Evolutionary conservation across 2,888 invertebrate species (phyloP).

Genomic region (Leptothorax acervorum): DNA sequence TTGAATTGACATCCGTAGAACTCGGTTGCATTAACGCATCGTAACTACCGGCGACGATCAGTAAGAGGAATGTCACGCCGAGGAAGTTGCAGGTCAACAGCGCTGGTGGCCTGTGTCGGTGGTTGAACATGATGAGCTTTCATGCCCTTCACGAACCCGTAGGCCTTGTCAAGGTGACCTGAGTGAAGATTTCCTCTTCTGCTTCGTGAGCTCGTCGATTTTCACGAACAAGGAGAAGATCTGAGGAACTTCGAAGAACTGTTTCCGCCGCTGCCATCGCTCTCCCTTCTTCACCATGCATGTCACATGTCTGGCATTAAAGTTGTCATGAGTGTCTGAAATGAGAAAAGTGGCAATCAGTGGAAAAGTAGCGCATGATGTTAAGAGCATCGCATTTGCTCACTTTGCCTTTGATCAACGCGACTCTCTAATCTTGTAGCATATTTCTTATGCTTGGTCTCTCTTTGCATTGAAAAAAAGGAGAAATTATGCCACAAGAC

Average conservation of each 20-base stretch:
- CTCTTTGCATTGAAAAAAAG: not conserved
- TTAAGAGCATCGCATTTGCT: not conserved
- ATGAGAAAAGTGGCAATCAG: constrained; percentile 52
- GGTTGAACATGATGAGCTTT: constrained; percentile 84
- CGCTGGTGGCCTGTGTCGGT: constrained; percentile 82
- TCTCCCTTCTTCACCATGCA: constrained; percentile 75
- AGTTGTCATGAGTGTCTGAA: constrained; percentile 68
- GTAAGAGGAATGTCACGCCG: constrained; percentile 75
- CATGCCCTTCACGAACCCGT: constrained; percentile 83
- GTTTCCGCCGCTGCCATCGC: constrained; percentile 78
- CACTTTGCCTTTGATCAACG: not conserved
- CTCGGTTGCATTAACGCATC: constrained; percentile 86
- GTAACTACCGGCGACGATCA: constrained; percentile 77
- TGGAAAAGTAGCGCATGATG: not conserved
- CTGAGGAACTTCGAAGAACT: constrained; percentile 63
- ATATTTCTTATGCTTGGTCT: constrained; percentile 1
- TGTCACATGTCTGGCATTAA: constrained; percentile 75
- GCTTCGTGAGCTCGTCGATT: constrained; percentile 69
- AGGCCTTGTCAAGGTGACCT: constrained; percentile 77
- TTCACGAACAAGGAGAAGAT: constrained; percentile 69
- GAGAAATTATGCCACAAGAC: not conserved
- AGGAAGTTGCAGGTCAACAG: constrained; percentile 79
- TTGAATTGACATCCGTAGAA: constrained; percentile 86
- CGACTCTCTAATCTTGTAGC: not conserved
- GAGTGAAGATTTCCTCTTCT: constrained; percentile 64